phyloP scores from a whole-genome alignment of 2,113 vertebrate genomes.

The Thryonomys swinderianus region DNA sequence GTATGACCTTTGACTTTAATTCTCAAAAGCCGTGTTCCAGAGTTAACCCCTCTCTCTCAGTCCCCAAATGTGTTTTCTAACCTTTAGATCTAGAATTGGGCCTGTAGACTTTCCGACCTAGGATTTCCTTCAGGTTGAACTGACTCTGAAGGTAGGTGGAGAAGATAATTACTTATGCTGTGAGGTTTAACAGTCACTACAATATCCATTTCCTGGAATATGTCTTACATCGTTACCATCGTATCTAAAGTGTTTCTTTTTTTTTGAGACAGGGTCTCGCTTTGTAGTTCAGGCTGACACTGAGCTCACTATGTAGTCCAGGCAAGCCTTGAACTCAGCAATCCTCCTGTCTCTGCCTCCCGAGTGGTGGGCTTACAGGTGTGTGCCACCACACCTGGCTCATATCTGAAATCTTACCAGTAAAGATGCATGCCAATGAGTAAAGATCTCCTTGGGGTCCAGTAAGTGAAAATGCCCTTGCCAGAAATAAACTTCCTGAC shows the following conservation, averaged over 20 bases:
- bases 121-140: not conserved
- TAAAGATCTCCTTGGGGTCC: not conserved
- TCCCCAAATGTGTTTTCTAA: not conserved
- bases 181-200: not conserved
- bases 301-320: too few species aligned
- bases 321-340: too few species aligned
- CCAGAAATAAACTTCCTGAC: not conserved
- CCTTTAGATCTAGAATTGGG: not conserved
- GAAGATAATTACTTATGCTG: not conserved
- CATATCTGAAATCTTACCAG: conserved; percentile 2
- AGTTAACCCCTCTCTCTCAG: not conserved
- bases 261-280: too few species aligned
- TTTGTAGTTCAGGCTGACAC: too few species aligned
- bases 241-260: too few species aligned
- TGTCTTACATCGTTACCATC: not conserved
- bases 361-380: too few species aligned
- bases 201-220: not conserved
- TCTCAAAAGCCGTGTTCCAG: not conserved
- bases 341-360: too few species aligned
- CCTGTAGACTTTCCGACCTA: not conserved
- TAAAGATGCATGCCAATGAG: not conserved
- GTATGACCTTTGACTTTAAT: not conserved
- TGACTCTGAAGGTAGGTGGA: not conserved
- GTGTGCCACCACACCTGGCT: too few species aligned
- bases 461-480: not conserved